Evolutionary conservation across 2,113 vertebrate species (phyloP), one percentile per base, ranked within the genome.

Genomic region (Apeltes quadracus): DNA sequence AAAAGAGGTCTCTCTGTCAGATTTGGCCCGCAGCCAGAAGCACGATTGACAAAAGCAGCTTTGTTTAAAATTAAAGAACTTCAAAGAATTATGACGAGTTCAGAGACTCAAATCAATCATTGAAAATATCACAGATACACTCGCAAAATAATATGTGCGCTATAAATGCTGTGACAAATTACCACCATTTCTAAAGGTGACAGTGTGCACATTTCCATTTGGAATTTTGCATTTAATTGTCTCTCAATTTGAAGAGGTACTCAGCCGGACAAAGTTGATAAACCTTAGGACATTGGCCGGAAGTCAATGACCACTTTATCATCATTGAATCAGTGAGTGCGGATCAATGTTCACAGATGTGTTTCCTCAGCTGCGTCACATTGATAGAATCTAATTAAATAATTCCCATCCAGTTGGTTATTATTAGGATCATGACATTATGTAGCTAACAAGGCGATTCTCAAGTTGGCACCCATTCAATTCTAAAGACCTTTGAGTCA

Each of bases 201-300:
- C 32, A 50, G 51, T 76, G 13, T 51, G 51, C 69, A 69, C 55
- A 56, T 64, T 79, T 72, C 53, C n/a, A 64, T 72, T 64, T 58
- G 16, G 20, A 48, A 56, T 64, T 50, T 41, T 69, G n/a, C 16
- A 23, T 63, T 14, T 54, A 39, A 50, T 57, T 72, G 43, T 16
- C 34, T 62, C 65, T 38, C 81, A 67, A 43, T 57, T 63, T 67
- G 41, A 67, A 36, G 39, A 66, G 62, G 44, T 15, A 25, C 44
- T 61, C 61, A 4, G 32, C 50, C 11, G 12, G 18, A 27, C 32
- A n/a, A 7, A 36, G 57, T 25, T 46, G 64, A 54, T 23, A 64
- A 50, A 34, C 34, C 44, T 61, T 38, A 23, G 57, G 41, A 29
- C 20, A 23, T 67, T 32, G 62, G 38, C 39, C 12, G 23, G 50